Evolutionary conservation across 2,797 vertebrate species (phyloP), one percentile per base, ranked within the genome.

Genomic region (Micrastur ruficollis): DNA sequence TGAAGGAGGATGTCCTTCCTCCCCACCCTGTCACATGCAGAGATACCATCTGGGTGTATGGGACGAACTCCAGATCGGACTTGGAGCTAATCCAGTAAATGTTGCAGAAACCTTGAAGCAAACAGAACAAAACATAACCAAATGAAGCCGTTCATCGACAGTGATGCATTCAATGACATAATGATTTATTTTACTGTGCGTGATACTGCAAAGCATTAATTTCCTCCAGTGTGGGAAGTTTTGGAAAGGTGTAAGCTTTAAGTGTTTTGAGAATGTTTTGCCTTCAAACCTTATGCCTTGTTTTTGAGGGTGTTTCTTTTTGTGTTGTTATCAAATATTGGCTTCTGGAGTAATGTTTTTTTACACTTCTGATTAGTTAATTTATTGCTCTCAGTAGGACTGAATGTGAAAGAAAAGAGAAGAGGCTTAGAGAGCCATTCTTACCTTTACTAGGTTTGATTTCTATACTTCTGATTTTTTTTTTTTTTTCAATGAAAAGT

Each of bases 341-440:
- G 12, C 47, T 65, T 84, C 59, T 76, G 70, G 9, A 95, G 63
- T 15, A 36, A 2, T 52, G 46, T 2, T 14, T 61, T 74, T 66
- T 82, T 82, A 56, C 47, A 34, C 44, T 65, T 87, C 34, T 83
- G 78, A 53, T 89, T 17, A 89, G 34, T 79, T 89, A n/a, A 76
- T 86, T 89, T 73, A 55, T 92, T 96, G 75, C 88, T 92, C 81
- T 65, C 36, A 55, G 59, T 50, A 79, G 63, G 32, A 70, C 53
- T 89, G 84, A 90, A 63, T 1, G 3, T 83, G 71, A 62, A 90
- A 74, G 83, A 59, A 31, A 40, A 65, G 88, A 90, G n/a, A 68
- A 73, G 22, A 6, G 67, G 7, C 21, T 53, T 67, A 29, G 20
- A 8, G 32, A 47, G 14, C 62, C 44, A 32, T 27, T 8, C 17